Base-by-base conservation (phyloP, 2,888 invertebrate species). In the Notodonta ziczac region DNA sequence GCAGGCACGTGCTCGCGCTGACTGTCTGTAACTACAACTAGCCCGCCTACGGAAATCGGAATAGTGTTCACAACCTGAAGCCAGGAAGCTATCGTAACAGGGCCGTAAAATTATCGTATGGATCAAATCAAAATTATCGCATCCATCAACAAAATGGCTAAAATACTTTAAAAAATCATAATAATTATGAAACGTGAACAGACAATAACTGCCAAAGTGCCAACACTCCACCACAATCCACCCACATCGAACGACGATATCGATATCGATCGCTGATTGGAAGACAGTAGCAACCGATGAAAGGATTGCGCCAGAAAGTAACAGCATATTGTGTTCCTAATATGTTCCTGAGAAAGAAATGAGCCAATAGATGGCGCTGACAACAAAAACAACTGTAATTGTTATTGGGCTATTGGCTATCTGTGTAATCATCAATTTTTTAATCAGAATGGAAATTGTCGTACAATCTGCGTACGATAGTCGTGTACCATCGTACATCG, bases 11-110 rank as follows among this genome's bases (percentile, higher is more conserved):
- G 35, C 35, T 2, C 35, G 35, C 35, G 35, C 6, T 4, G 35
- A 35, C 0, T 35, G 35, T 35, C 24, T 14, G 39, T n/a, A n/a
- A n/a, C n/a, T n/a, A n/a, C n/a, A n/a, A n/a, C n/a, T n/a, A n/a
- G n/a, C n/a, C n/a, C n/a, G n/a, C n/a, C n/a, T n/a, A n/a, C n/a
- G n/a, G n/a, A n/a, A n/a, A n/a, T n/a, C n/a, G n/a, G 24, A 24
- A 24, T n/a, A 52, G 56, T 56, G 54, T 53, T 54, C 53, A 24
- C 59, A 56, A 48, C 52, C 44, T 8, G 57, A 46, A 9, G 46
- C 46, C 46, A 46, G 46, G 12, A 8, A 46, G 46, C 46, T 46
- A 46, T 46, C 46, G 46, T 51, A 51, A 0, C 51, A 51, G 51
- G 51, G 14, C 51, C 51, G 51, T 51, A 16, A 16, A 51, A 50